Percentiles rank a stretch among this genome's conserved stretches.
These are phyloP conservation scores for Zapornia atra DNA, from an alignment of 2,113 vertebrate genomes.

Conservation along the genomic window DNA sequence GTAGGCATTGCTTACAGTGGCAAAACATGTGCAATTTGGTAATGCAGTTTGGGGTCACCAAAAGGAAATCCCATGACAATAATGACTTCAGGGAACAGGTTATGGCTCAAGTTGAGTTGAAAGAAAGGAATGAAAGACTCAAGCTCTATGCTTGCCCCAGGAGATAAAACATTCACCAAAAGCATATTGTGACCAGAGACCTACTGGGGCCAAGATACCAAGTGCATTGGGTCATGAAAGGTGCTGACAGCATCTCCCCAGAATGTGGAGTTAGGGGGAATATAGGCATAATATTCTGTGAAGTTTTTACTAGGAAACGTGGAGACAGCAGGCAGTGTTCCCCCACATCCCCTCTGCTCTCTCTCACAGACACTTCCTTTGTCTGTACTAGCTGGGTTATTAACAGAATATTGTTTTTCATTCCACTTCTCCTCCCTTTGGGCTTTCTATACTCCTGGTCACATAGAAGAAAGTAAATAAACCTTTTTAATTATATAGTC, in stretches of 20 bases:
- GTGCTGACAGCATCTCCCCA: conserved; percentile 43
- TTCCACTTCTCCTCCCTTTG: conserved; percentile 49
- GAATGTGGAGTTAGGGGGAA: background rate
- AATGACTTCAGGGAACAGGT: background rate
- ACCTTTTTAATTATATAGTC: conserved; percentile 53
- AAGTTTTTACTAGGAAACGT: background rate
- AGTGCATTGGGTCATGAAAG: conserved; percentile 16
- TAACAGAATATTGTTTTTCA: conserved; percentile 44
- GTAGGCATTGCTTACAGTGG: background rate
- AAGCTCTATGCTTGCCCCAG: background rate
- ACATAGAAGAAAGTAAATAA: conserved; percentile 58
- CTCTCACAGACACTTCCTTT: conserved; percentile 69
- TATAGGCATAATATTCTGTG: background rate
- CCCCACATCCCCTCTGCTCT: background rate
- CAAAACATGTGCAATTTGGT: background rate
- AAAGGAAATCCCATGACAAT: background rate
- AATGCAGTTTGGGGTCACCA: background rate
- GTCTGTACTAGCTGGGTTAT: conserved; percentile 43
- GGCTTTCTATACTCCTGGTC: conserved; percentile 52
- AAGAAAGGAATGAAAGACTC: background rate
- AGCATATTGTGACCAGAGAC: background rate
- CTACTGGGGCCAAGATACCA: background rate
- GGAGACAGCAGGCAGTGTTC: background rate
- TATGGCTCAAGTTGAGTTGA: background rate
- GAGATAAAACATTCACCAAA: background rate